Base-by-base conservation (phyloP, 2,888 invertebrate genomes). In the Trichopoda pennipes region DNA sequence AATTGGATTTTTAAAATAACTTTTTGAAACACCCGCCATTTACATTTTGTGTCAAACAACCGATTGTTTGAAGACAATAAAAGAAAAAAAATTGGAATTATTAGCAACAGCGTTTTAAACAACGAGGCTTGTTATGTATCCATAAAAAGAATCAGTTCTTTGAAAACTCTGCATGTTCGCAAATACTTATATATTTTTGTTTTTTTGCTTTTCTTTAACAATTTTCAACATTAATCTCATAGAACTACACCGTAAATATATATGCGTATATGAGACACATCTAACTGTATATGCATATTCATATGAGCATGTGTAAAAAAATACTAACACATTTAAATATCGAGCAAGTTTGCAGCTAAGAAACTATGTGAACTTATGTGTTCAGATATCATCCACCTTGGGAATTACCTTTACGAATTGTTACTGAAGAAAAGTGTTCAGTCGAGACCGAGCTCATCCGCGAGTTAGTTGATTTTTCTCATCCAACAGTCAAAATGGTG, bases 401-500 rank as follows among this genome's bases (percentile, higher is more conserved):
- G 89, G 74, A 90, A 89, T 88, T 90, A 90, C 89, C 90, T 90
- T 91, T 88, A 88, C 89, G 87, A 89, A 84, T 87, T 87, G 88
- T 87, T 88, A 87, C 86, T 87, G 87, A 88, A 87, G 88, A 88
- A 87, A 88, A 90, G 86, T 89, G 90, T 91, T 91, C 90, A 91
- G 91, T 91, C 91, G 91, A 91, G 90, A 91, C 90, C 90, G 89
- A 91, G 90, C 90, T 90, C 90, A 90, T 91, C 88, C 90, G 90
- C 91, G 90, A 90, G 92, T 92, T 93, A 92, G 91, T 90, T 91
- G 89, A 88, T 88, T 88, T 89, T 90, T 93, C 89, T 92, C 93
- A 90, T 86, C 87, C 89, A 93, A 93, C 92, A 93, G 92, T 93
- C 93, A 93, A 93, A 93, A 93, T 94, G 94, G 94, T 94, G 94